phyloP scores from a whole-genome alignment of 1,140 invertebrate species.

The Vanessa tameamea region DNA sequence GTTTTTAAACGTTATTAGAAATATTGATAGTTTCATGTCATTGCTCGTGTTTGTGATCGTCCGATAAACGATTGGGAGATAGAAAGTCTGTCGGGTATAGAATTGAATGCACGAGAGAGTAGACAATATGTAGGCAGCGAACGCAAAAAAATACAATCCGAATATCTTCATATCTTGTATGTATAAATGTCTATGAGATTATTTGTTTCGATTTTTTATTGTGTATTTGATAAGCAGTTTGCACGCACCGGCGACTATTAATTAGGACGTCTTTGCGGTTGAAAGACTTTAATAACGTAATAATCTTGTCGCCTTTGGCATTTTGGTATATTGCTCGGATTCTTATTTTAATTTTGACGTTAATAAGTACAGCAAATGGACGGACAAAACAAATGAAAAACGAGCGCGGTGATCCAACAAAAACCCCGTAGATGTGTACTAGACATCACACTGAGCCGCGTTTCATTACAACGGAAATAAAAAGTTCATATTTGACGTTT shows the following conservation, averaged over 20 bases:
- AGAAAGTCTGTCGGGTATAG: conserved; percentile 70
- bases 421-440: conserved; percentile 66
- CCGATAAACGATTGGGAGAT: conserved; percentile 73
- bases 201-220: conserved; percentile 45
- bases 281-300: conserved; percentile 63
- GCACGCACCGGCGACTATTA: conserved; percentile 56
- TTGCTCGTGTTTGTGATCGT: conserved; percentile 73
- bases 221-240: conserved; percentile 33
- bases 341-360: conserved; percentile 75
- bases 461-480: conserved; percentile 77
- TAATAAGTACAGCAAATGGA: conserved; percentile 66
- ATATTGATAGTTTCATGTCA: conserved; percentile 80
- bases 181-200: conserved; percentile 47
- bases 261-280: conserved; percentile 58
- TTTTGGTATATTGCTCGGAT: conserved; percentile 59
- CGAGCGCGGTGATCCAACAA: conserved; percentile 61
- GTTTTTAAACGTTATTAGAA: conserved; percentile 80
- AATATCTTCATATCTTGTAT: conserved; percentile 46
- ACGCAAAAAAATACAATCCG: conserved; percentile 44
- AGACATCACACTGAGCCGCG: conserved; percentile 71
- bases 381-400: conserved; percentile 73
- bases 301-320: conserved; percentile 72
- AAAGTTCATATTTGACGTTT: conserved; percentile 81
- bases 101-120: conserved; percentile 63
- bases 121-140: conserved; percentile 59